phyloP scores from a whole-genome alignment of 1,140 invertebrate genomes.

The Battus philenor region DNA sequence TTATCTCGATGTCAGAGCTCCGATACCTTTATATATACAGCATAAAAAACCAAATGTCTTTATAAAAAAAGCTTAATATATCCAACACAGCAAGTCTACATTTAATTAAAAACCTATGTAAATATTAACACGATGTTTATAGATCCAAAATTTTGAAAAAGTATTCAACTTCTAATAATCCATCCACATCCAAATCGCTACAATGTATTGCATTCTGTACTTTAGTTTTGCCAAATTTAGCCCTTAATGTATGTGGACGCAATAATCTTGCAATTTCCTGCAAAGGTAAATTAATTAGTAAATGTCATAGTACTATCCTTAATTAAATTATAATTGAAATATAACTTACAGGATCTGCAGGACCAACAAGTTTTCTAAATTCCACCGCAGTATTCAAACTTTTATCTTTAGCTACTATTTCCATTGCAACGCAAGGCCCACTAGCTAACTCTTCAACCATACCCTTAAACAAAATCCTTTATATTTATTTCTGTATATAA shows the following conservation, averaged over 20 bases:
- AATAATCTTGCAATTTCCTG: constrained; percentile 91
- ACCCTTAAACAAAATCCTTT: constrained; percentile 66
- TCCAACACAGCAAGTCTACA: no score
- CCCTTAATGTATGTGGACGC: constrained; percentile 88
- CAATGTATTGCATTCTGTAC: constrained; percentile 94
- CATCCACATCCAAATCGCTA: constrained; percentile 93
- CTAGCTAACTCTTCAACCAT: constrained; percentile 90
- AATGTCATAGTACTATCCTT: neutral
- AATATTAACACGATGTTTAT: constrained; percentile 31
- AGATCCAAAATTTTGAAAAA: constrained; percentile 85
- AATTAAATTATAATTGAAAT: constrained; percentile 1
- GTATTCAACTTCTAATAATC: constrained; percentile 88
- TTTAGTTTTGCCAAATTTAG: constrained; percentile 88
- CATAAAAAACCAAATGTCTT: no score
- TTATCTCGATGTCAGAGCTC: no score
- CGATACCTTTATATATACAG: no score
- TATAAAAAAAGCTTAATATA: no score
- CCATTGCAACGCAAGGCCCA: constrained; percentile 90
- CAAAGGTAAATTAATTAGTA: constrained; percentile 24
- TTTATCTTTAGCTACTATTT: constrained; percentile 82
- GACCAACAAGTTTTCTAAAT: constrained; percentile 91
- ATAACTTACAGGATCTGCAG: constrained; percentile 87
- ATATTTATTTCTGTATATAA: neutral
- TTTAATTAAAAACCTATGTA: neutral
- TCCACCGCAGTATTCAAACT: constrained; percentile 79